A percentile compares a stretch with the other conserved stretches of the same genome.
Conservation (phyloP, 2,888 invertebrate species). For the Melitaea athalia region DNA sequence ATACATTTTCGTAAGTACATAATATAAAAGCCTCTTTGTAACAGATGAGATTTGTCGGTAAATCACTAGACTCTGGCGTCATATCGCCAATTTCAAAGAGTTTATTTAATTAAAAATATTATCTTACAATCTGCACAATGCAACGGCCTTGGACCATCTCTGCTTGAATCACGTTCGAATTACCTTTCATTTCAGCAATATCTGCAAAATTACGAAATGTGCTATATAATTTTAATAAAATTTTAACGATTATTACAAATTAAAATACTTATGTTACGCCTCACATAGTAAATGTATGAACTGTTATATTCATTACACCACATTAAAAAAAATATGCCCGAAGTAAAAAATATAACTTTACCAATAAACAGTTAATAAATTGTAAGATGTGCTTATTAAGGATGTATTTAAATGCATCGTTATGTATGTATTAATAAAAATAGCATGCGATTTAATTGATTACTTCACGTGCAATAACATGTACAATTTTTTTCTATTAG, state of each 20-base stretch:
- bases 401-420: no score
- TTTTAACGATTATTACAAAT: background rate
- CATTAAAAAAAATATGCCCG: no score
- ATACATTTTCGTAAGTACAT: no score
- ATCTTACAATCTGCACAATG: slow-evolving; percentile 1
- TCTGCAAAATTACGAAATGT: slow-evolving; percentile 16
- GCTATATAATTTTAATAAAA: background rate
- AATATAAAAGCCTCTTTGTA: background rate
- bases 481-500: background rate
- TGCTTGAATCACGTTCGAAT: slow-evolving; percentile 2
- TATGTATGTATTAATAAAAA: background rate
- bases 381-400: no score
- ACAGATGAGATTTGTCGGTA: background rate
- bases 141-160: slow-evolving; percentile 7
- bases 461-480: background rate
- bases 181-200: slow-evolving; percentile 11
- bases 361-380: no score
- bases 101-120: background rate
- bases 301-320: no score
- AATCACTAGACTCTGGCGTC: background rate
- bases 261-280: background rate
- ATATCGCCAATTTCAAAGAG: background rate
- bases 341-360: no score
- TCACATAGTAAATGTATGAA: no score
- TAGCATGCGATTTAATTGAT: background rate